Conservation (phyloP, 2,113 vertebrate genomes). For the Girardinichthys multiradiatus region DNA sequence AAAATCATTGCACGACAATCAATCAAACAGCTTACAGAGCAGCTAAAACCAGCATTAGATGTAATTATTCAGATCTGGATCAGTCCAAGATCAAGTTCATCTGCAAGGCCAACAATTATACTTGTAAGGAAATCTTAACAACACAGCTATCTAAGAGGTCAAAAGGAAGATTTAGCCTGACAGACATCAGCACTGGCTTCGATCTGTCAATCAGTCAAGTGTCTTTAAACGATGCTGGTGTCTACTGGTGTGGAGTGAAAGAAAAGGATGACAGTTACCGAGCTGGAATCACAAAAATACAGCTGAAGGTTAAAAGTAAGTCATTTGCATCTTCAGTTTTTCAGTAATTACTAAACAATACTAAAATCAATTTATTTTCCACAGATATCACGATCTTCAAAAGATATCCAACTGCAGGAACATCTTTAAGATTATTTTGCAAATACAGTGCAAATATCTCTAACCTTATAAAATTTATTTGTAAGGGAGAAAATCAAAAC, state of each 20-base stretch:
- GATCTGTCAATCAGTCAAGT: neutral
- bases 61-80: neutral
- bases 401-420: rapidly evolving
- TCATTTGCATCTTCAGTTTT: neutral
- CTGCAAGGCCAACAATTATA: neutral
- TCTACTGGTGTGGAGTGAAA: slow-evolving; percentile 38
- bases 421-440: slow-evolving; percentile 12
- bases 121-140: slow-evolving; percentile 1
- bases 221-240: neutral
- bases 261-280: rapidly evolving
- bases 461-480: neutral
- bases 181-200: neutral
- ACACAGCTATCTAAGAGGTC: rapidly evolving
- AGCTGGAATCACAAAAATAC: neutral
- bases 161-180: neutral
- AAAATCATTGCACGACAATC: rapidly evolving
- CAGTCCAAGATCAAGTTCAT: neutral
- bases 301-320: rapidly evolving
- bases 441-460: rapidly evolving
- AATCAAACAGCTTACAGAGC: rapidly evolving
- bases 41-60: slow-evolving; percentile 24
- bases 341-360: rapidly evolving
- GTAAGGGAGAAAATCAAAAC: slow-evolving; percentile 38
- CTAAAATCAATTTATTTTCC: neutral
- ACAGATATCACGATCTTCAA: rapidly evolving